Percentiles rank a stretch among this genome's conserved stretches.
These are phyloP conservation scores for Gymnocephalus cernua DNA, from an alignment of 2,113 vertebrate genomes.

Conservation along the genomic window DNA sequence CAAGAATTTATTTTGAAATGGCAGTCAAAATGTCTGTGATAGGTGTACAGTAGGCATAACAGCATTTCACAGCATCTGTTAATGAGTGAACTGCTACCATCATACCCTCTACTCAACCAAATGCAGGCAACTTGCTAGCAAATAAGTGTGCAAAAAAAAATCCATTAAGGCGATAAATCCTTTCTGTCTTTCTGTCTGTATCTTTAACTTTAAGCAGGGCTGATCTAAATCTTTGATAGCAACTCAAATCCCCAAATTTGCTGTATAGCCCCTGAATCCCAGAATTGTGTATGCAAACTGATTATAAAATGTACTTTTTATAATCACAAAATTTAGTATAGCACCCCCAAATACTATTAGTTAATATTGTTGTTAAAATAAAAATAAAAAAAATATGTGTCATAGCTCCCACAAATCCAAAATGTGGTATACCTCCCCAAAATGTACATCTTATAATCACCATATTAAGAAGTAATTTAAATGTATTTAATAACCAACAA, in stretches of 20 bases:
- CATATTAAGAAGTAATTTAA: background rate
- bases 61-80: background rate
- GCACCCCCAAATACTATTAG: background rate
- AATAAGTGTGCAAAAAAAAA: too few species aligned
- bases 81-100: background rate
- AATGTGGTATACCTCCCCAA: background rate
- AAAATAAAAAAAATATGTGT: too few species aligned
- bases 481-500: background rate
- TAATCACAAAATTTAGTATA: background rate
- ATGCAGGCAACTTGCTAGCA: background rate
- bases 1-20: background rate
- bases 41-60: background rate
- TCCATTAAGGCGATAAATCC: too few species aligned
- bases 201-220: too few species aligned
- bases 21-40: background rate
- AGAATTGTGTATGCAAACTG: too few species aligned
- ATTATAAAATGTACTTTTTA: background rate
- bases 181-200: too few species aligned
- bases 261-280: too few species aligned
- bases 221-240: too few species aligned
- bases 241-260: background rate
- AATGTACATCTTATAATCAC: background rate
- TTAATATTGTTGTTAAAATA: too few species aligned
- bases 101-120: background rate
- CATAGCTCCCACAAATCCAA: background rate